Evolutionary conservation across 1,140 invertebrate genomes (phyloP).

Genomic region (Paracyclopina nana): DNA sequence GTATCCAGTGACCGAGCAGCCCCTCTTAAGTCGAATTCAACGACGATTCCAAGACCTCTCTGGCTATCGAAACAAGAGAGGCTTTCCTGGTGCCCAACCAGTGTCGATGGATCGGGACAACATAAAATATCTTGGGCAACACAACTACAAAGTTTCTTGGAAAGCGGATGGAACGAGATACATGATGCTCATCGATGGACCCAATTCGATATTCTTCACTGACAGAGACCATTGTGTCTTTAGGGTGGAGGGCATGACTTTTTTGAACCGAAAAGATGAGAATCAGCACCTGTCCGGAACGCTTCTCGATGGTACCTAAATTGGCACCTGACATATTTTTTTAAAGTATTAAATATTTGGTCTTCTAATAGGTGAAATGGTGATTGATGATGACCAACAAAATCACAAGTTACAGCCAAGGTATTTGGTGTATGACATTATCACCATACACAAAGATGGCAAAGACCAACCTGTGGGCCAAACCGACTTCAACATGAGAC

Average conservation of each 20-base stretch:
- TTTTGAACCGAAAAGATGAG: constrained; percentile 51
- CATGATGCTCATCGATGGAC: constrained; percentile 80
- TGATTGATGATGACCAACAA: constrained; percentile 61
- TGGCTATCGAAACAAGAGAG: constrained; percentile 44
- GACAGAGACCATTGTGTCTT: constrained; percentile 93
- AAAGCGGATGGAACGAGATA: constrained; percentile 96
- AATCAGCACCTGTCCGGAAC: constrained; percentile 53
- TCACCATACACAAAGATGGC: too few relatives aligned
- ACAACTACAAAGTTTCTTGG: constrained; percentile 90
- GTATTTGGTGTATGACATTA: constrained; percentile 87
- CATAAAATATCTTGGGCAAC: constrained; percentile 46
- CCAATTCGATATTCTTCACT: constrained; percentile 69
- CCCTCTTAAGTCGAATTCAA: constrained; percentile 45
- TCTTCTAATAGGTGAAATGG: constrained; percentile 48
- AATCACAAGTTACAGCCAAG: constrained; percentile 44
- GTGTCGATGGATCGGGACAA: constrained; percentile 84
- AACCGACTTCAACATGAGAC: constrained; percentile 49
- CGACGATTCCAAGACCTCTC: constrained; percentile 57
- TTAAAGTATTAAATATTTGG: constrained; percentile 14
- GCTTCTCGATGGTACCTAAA: constrained; percentile 58
- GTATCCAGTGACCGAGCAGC: constrained; percentile 35
- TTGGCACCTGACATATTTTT: constrained; percentile 16
- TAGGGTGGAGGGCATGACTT: constrained; percentile 53
- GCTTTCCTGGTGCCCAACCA: constrained; percentile 89
- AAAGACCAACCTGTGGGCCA: constrained; percentile 56